Conservation (phyloP, 2,113 vertebrate genomes). For the Budorcas taxicolor region DNA sequence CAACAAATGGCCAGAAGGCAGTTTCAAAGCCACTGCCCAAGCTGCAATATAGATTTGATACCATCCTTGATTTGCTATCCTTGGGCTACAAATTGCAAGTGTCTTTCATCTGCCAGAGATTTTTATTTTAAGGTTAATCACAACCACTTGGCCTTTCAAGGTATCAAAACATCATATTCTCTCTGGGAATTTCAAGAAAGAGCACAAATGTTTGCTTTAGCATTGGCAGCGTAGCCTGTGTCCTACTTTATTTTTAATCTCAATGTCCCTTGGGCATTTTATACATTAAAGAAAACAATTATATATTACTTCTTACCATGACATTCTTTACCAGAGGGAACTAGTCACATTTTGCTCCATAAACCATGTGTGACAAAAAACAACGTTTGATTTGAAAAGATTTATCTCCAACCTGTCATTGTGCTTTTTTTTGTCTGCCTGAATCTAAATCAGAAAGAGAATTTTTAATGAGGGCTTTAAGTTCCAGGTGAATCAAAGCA, state of each 20-base stretch:
- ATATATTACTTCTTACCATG: constrained; percentile 17
- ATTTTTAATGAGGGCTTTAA: constrained; percentile 50
- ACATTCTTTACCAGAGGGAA: constrained; percentile 47
- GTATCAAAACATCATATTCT: constrained; percentile 46
- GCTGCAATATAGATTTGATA: constrained; percentile 1
- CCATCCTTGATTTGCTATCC: constrained; percentile 22
- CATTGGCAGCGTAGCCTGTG: neutral
- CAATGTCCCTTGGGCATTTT: constrained; percentile 27
- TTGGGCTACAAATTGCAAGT: constrained; percentile 34
- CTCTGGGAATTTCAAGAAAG: constrained; percentile 13
- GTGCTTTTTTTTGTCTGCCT: neutral
- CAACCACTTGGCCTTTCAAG: constrained; percentile 44
- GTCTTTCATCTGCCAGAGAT: constrained; percentile 37
- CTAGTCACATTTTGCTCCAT: neutral
- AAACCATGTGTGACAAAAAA: constrained; percentile 31
- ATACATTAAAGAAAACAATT: constrained; percentile 42
- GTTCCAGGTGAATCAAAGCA: constrained; percentile 41
- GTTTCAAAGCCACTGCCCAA: constrained; percentile 23
- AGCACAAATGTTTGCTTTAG: neutral
- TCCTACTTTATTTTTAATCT: constrained; percentile 44
- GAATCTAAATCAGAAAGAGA: constrained; percentile 47
- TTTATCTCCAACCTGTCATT: constrained; percentile 37
- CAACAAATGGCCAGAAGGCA: constrained; percentile 17
- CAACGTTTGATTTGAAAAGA: constrained; percentile 43
- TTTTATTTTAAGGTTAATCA: constrained; percentile 54